Base-by-base conservation (phyloP, 2,113 vertebrate species). In the Muscicapa adusta region DNA sequence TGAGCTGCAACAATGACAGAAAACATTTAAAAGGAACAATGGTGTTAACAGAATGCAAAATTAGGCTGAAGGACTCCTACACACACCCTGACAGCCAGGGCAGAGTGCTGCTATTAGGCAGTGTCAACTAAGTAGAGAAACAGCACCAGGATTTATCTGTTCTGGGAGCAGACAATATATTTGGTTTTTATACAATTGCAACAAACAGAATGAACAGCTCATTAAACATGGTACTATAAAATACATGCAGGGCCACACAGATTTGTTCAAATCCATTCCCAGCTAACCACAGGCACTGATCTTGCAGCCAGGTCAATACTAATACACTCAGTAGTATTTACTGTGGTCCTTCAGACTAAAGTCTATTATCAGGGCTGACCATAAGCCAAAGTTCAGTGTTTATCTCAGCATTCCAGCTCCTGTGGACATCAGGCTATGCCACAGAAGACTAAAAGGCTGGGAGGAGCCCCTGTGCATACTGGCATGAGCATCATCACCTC, bases 61-160 rank as follows among this genome's bases (percentile, higher is more conserved):
- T 47, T 16, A 70, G 33, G 36, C 71, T 19, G 45, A 29, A 65
- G 26, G 43, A 14, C 43, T 62, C 14, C 0, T 10, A 18, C 20
- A 15, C 28, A n/a, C 5, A 18, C 18, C 29, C 19, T 3, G 10
- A 68, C 23, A 40, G 26, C 0, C 0, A 54, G 51, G 60, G 63
- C 19, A 70, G 74, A 50, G 23, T 18, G 71, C 5, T 68, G 40
- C 40, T 36, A 10, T 62, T 31, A 22, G 40, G 31, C 54, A 48
- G 5, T 12, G 53, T 11, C 36, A 88, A 0, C 7, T 42, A 33
- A 66, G 38, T 1, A 14, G 28, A 66, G 45, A 47, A 83, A 62
- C 61, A 76, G 24, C 42, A 33, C 3, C 40, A 54, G 58, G 29
- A 23, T 45, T 88, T 43, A 24, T 31, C 58, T 38, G 1, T 12